Percentiles rank a stretch among this genome's conserved stretches.
These are phyloP conservation scores for Anagyrus pseudococci DNA, from an alignment of 2,888 invertebrate genomes.

Conservation along the genomic window DNA sequence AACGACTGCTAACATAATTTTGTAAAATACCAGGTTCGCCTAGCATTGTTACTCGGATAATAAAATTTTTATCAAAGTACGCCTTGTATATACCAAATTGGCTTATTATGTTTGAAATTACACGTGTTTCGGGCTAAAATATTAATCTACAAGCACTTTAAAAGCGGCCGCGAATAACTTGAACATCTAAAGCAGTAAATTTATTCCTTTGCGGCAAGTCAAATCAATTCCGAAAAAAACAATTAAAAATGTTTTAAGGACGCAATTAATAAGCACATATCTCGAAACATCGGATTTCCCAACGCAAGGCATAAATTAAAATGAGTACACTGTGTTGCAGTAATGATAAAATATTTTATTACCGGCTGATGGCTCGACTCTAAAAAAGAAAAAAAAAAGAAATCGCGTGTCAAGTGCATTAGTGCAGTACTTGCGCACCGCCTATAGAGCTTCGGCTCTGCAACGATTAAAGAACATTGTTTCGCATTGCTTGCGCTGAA, in stretches of 20 bases:
- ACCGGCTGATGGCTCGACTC: background rate
- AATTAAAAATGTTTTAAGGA: background rate
- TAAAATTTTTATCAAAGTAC: background rate
- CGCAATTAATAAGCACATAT: background rate
- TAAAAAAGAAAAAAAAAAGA: too few species aligned
- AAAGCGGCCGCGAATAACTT: background rate
- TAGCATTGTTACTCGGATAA: background rate
- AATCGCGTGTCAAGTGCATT: background rate
- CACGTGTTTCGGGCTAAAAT: background rate
- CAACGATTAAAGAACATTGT: background rate
- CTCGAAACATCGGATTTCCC: background rate
- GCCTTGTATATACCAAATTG: background rate
- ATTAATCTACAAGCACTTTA: too few species aligned
- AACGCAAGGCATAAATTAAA: background rate
- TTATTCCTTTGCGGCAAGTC: background rate
- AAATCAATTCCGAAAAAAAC: background rate
- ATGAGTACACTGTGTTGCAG: background rate
- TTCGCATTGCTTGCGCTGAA: background rate
- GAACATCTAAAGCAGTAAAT: background rate
- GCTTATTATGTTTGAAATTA: slow-evolving; percentile 11
- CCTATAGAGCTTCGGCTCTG: background rate
- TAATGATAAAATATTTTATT: background rate
- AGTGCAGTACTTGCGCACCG: background rate
- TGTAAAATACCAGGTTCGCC: background rate
- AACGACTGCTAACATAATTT: background rate